phyloP scores from a whole-genome alignment of 2,113 vertebrate genomes.

The Varanus komodoensis region DNA sequence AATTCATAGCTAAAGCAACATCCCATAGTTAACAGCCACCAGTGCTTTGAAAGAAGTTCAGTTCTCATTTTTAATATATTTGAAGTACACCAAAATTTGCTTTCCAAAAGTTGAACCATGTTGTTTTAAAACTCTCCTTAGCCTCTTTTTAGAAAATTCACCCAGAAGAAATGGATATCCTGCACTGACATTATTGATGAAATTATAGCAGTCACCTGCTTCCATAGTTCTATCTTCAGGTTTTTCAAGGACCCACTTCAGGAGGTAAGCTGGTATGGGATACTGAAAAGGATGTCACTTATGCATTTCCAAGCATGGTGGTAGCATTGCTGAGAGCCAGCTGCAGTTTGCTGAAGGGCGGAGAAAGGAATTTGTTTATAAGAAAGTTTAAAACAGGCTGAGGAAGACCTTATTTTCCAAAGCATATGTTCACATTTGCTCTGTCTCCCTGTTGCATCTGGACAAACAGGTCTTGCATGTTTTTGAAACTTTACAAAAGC shows the following conservation, averaged over 20 bases:
- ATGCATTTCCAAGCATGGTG: neutral
- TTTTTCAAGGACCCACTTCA: conserved; percentile 77
- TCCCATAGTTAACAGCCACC: no score
- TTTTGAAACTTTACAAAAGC: neutral
- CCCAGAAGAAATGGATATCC: conserved; percentile 80
- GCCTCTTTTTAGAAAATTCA: conserved; percentile 80
- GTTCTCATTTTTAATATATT: neutral
- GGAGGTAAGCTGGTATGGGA: conserved; percentile 71
- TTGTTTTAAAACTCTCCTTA: conserved; percentile 57
- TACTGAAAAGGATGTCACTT: neutral
- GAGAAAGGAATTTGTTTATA: neutral
- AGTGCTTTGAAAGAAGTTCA: neutral
- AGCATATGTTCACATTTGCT: neutral
- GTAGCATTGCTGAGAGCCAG: neutral
- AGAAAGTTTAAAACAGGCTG: neutral
- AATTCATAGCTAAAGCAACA: no score
- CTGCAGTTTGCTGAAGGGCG: neutral
- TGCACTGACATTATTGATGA: conserved; percentile 71
- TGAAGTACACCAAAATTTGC: neutral
- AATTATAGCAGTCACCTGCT: conserved; percentile 72
- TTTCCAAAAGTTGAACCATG: conserved; percentile 30
- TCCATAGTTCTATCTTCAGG: conserved; percentile 67
- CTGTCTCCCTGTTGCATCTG: neutral
- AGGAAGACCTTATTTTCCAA: neutral
- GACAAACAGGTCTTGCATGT: neutral